These are phyloP conservation scores for Lochmaea crataegi DNA, from an alignment of 2,888 invertebrate species.

Conservation along the genomic window DNA sequence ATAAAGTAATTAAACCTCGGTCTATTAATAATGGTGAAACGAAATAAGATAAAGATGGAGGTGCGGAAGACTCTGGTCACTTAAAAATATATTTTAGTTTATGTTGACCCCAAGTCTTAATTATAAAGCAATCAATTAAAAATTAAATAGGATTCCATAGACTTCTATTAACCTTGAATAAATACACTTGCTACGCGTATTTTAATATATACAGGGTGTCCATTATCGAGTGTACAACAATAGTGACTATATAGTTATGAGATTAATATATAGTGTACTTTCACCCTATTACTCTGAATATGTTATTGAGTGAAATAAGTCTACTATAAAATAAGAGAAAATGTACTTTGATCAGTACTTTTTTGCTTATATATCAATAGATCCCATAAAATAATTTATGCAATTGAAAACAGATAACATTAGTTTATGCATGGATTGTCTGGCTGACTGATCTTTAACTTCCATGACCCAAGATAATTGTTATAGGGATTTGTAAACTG, in stretches of 20 bases:
- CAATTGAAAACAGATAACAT: slow-evolving; percentile 7
- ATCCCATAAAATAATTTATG: slow-evolving; percentile 8
- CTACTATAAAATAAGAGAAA: not conserved
- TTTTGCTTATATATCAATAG: slow-evolving; percentile 8
- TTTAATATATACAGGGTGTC: not conserved
- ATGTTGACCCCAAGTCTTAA: not conserved
- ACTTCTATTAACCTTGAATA: not conserved
- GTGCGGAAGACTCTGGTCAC: not conserved
- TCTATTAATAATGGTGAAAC: not conserved
- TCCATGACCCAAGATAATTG: slow-evolving; percentile 13
- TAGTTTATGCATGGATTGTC: slow-evolving; percentile 13
- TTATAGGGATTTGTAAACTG: slow-evolving; percentile 11
- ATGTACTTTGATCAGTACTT: slow-evolving; percentile 11
- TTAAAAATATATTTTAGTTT: not conserved
- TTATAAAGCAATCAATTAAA: not conserved
- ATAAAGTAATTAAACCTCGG: not conserved
- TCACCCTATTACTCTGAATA: too few species aligned
- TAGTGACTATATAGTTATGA: too few species aligned
- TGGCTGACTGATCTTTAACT: slow-evolving; percentile 17
- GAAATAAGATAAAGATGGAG: too few species aligned
- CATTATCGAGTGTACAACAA: not conserved
- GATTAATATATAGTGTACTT: too few species aligned
- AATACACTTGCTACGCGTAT: not conserved
- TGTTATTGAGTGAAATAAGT: not conserved
- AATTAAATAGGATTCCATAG: not conserved